These are phyloP conservation scores for Oxyruncus cristatus DNA, from an alignment of 2,113 vertebrate species.

Conservation along the genomic window DNA sequence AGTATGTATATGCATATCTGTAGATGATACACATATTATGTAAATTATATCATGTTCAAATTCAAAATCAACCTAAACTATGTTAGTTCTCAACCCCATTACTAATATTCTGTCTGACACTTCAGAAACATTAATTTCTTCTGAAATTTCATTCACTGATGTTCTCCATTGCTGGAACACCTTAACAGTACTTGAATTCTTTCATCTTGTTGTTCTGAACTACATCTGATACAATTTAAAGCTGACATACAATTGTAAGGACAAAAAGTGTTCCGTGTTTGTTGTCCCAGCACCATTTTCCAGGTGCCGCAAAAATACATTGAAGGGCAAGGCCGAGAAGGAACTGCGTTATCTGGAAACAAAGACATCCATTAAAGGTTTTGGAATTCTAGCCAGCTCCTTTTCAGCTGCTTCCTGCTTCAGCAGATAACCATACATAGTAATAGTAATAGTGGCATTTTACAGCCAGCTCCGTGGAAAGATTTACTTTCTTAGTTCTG, in stretches of 20 bases:
- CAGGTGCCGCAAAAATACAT: background rate
- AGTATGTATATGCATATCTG: background rate
- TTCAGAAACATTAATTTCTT: background rate
- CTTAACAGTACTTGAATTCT: background rate
- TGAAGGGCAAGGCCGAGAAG: background rate
- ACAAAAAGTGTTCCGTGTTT: background rate
- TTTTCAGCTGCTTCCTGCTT: background rate
- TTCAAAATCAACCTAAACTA: background rate
- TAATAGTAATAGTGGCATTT: background rate
- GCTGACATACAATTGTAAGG: background rate
- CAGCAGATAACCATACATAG: background rate
- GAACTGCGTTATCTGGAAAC: background rate
- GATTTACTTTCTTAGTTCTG: background rate
- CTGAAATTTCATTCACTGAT: background rate
- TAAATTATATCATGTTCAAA: background rate
- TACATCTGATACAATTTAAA: background rate
- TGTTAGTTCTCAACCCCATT: background rate
- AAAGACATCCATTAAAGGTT: background rate
- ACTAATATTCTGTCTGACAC: background rate
- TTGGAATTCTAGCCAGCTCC: background rate
- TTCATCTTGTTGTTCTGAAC: background rate
- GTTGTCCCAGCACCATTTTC: background rate
- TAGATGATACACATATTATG: background rate
- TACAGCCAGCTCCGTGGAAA: background rate
- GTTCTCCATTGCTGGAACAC: background rate